These are phyloP conservation scores for Cyrtonyx montezumae DNA, from an alignment of 2,113 vertebrate species.

Conservation along the genomic window DNA sequence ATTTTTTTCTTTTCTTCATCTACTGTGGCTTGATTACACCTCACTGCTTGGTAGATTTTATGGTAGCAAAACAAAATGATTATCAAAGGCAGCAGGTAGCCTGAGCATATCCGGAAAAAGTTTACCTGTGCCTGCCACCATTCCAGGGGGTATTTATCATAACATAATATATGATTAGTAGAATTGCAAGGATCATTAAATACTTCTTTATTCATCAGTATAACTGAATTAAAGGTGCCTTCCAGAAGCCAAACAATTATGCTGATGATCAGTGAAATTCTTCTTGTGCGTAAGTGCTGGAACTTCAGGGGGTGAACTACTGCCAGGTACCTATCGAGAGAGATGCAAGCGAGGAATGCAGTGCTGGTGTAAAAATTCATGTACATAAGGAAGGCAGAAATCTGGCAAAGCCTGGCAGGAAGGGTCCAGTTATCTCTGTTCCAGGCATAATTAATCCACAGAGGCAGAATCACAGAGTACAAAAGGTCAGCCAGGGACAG, in stretches of 20 bases:
- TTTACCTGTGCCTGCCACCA: conserved; percentile 65
- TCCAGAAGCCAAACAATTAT: conserved; percentile 81
- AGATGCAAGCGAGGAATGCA: conserved; percentile 87
- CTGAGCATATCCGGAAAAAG: conserved; percentile 76
- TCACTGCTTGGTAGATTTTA: conserved; percentile 80
- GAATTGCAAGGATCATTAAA: conserved; percentile 55
- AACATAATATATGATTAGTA: conserved; percentile 74
- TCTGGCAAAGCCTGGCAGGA: conserved; percentile 64
- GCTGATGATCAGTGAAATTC: conserved; percentile 73
- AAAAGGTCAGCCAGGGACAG: conserved; percentile 86
- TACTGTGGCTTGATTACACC: conserved; percentile 82
- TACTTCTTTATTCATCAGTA: conserved; percentile 73
- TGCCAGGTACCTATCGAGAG: conserved; percentile 86
- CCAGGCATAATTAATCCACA: conserved; percentile 86
- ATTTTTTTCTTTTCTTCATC: conserved; percentile 81
- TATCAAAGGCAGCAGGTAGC: conserved; percentile 80
- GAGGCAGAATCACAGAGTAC: conserved; percentile 79
- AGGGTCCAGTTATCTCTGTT: conserved; percentile 79
- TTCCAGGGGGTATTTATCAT: conserved; percentile 82
- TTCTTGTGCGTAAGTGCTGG: conserved; percentile 77
- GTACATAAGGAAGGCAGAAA: conserved; percentile 78
- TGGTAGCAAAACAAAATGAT: conserved; percentile 82
- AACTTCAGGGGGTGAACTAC: conserved; percentile 87
- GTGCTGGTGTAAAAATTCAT: conserved; percentile 90
- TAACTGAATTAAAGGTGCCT: conserved; percentile 74